phyloP scores from a whole-genome alignment of 2,113 vertebrate genomes.

The Ictidomys tridecemlineatus region DNA sequence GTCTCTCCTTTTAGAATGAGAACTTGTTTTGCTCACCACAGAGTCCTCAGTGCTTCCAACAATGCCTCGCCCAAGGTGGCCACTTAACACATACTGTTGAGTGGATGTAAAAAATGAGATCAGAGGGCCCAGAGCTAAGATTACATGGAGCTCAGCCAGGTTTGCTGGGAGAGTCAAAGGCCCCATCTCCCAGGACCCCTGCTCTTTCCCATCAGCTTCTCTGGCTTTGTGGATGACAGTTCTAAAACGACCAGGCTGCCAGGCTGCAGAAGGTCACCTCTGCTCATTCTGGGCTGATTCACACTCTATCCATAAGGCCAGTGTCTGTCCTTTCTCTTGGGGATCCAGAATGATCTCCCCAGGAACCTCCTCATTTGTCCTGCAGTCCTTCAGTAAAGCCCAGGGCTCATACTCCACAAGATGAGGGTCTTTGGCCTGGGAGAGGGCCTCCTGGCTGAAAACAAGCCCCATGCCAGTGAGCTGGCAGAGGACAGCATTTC shows the following conservation, averaged over 20 bases:
- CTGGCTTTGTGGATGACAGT: background rate
- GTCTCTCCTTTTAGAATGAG: background rate
- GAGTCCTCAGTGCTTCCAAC: background rate
- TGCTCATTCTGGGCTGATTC: background rate
- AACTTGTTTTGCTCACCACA: background rate
- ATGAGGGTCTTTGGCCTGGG: background rate
- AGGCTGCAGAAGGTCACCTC: background rate
- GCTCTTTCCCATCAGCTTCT: background rate
- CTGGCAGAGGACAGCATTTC: background rate
- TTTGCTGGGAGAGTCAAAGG: background rate
- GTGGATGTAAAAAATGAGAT: background rate
- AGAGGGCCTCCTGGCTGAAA: background rate
- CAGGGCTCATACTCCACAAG: background rate
- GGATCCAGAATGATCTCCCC: background rate
- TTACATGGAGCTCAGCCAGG: background rate
- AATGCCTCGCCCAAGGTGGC: background rate
- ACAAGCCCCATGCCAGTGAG: background rate
- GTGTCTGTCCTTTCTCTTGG: background rate
- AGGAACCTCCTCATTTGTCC: background rate
- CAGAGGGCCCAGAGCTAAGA: background rate
- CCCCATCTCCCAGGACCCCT: background rate
- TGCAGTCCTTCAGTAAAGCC: background rate
- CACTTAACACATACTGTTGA: background rate
- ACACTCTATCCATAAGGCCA: background rate
- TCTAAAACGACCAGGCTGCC: background rate